Percentiles rank a stretch among this genome's conserved stretches.
These are phyloP conservation scores for Jaculus jaculus DNA, from an alignment of 2,113 vertebrate species.

Conservation along the genomic window DNA sequence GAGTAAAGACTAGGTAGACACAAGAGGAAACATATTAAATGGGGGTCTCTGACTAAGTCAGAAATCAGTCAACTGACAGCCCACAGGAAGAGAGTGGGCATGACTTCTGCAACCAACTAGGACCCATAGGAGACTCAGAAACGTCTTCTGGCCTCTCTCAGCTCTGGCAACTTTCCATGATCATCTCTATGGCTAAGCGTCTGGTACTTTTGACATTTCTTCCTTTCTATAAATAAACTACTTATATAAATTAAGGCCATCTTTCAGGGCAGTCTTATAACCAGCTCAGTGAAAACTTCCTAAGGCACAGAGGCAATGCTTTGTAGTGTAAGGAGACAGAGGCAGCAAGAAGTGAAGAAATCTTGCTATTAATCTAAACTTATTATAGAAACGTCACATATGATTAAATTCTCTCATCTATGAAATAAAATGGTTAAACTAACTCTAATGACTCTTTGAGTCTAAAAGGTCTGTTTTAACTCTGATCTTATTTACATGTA, in stretches of 20 bases:
- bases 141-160: background rate
- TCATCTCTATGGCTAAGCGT: background rate
- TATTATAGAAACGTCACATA: background rate
- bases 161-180: background rate
- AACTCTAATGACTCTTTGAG: background rate
- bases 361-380: background rate
- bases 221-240: slow-evolving; percentile 5
- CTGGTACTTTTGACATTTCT: background rate
- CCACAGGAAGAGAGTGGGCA: background rate
- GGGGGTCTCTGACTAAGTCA: background rate
- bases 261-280: background rate
- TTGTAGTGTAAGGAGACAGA: background rate
- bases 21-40: background rate
- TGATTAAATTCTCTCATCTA: slow-evolving; percentile 9
- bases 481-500: background rate
- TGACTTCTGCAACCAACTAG: background rate
- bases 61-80: background rate
- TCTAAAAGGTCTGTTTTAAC: slow-evolving; percentile 27
- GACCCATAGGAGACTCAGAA: background rate
- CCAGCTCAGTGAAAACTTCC: slow-evolving; percentile 25
- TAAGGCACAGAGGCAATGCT: background rate
- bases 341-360: background rate
- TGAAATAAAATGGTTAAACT: slow-evolving; percentile 32
- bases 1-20: background rate
- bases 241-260: background rate